phyloP scores from a whole-genome alignment of 2,797 vertebrate genomes.

The Melanotaenia trifasciata region DNA sequence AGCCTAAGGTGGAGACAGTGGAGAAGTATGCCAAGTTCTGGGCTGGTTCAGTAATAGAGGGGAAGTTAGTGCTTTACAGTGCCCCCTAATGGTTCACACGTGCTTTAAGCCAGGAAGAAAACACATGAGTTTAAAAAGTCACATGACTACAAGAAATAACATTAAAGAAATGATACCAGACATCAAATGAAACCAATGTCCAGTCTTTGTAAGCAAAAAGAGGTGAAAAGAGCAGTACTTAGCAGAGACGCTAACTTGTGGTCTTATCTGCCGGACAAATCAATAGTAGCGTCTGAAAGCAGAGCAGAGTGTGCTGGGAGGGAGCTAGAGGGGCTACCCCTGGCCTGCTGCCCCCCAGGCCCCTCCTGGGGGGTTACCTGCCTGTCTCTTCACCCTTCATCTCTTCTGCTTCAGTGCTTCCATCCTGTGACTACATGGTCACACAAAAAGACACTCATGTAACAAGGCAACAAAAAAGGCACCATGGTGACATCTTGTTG shows the following conservation, averaged over 20 bases:
- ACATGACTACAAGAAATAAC: conserved; percentile 21
- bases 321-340: conserved; percentile 82
- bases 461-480: conserved; percentile 50
- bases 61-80: conserved; percentile 54
- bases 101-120: conserved; percentile 32
- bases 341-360: conserved; percentile 82
- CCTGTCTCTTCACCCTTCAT: conserved; percentile 77
- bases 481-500: conserved; percentile 46
- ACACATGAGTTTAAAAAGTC: not conserved
- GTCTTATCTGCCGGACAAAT: conserved; percentile 89
- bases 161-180: conserved; percentile 41
- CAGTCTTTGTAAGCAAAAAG: conserved; percentile 57
- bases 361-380: conserved; percentile 80
- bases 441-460: conserved; percentile 54
- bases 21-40: conserved; percentile 34
- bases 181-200: conserved; percentile 51
- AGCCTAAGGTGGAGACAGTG: conserved; percentile 50
- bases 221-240: conserved; percentile 81
- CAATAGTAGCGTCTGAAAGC: conserved; percentile 93
- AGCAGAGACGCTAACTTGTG: conserved; percentile 87
- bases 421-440: conserved; percentile 55
- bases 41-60: conserved; percentile 31
- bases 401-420: conserved; percentile 83
- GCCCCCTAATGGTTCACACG: conserved; percentile 66
- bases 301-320: conserved; percentile 77